These are phyloP conservation scores for Pseudopodoces humilis DNA, from an alignment of 2,113 vertebrate genomes.

Conservation along the genomic window DNA sequence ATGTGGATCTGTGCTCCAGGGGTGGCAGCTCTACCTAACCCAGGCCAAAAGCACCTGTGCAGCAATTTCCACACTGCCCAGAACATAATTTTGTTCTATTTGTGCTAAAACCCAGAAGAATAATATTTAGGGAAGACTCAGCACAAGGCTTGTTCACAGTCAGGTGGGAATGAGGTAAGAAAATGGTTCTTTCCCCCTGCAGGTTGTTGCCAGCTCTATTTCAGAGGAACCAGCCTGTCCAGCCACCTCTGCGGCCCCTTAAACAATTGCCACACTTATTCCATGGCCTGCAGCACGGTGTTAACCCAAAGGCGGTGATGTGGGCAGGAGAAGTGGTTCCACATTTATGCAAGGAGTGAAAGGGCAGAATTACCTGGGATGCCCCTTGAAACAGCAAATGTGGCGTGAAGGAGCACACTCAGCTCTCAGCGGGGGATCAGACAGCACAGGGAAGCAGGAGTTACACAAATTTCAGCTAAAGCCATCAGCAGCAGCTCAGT, in stretches of 20 bases:
- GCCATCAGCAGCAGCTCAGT: not conserved
- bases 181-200: not conserved
- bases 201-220: not conserved
- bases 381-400: not conserved
- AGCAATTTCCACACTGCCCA: not conserved
- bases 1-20: not conserved
- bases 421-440: not conserved
- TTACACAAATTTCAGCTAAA: not conserved
- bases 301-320: not conserved
- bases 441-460: not conserved
- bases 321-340: not conserved
- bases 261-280: not conserved
- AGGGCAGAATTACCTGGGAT: not conserved
- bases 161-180: not conserved
- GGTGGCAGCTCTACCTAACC: not conserved
- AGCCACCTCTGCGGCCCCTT: not conserved
- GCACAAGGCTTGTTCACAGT: not conserved
- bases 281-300: not conserved
- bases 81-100: not conserved
- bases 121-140: not conserved
- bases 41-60: not conserved
- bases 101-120: not conserved
- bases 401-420: not conserved
- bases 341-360: not conserved
- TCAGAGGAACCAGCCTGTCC: not conserved